Conservation (phyloP, 2,113 vertebrate species). For the Leuciscus idus region DNA sequence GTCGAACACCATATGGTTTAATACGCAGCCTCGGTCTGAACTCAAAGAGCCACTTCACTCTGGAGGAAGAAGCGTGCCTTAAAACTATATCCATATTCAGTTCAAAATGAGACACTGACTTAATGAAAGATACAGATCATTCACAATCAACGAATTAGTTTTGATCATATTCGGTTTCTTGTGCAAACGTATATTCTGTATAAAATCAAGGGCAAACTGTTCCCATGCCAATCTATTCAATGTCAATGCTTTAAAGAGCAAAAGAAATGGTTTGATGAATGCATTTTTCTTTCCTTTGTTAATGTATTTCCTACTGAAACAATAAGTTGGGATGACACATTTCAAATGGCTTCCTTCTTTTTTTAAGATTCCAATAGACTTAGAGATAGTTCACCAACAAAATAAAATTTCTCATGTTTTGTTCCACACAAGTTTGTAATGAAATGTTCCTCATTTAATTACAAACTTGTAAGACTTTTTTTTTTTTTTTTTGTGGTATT, state of each 20-base stretch:
- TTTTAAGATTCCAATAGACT: neutral
- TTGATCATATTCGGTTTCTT: neutral
- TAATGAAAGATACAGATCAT: neutral
- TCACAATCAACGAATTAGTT: neutral
- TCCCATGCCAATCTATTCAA: neutral
- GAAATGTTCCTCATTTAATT: too few species aligned
- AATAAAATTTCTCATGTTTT: neutral
- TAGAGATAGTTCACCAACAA: neutral
- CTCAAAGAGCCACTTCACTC: slow-evolving; percentile 22
- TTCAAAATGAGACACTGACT: neutral
- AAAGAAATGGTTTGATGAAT: neutral
- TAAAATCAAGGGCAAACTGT: slow-evolving; percentile 8
- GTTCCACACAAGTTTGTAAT: too few species aligned
- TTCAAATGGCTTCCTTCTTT: neutral
- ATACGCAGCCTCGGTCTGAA: slow-evolving; percentile 24
- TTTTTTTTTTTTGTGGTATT: too few species aligned
- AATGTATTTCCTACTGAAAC: neutral
- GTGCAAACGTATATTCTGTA: neutral
- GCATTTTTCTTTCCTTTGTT: neutral
- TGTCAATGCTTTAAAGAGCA: neutral
- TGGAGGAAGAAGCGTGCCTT: slow-evolving; percentile 24
- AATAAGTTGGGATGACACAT: neutral
- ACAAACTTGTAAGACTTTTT: too few species aligned
- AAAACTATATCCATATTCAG: slow-evolving; percentile 13
- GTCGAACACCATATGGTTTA: slow-evolving; percentile 49